A percentile compares a stretch with the other conserved stretches of the same genome.
Conservation (phyloP, 30 jellyfish, hydroid and myxozoan genomes). For the Aurelia aurita region DNA sequence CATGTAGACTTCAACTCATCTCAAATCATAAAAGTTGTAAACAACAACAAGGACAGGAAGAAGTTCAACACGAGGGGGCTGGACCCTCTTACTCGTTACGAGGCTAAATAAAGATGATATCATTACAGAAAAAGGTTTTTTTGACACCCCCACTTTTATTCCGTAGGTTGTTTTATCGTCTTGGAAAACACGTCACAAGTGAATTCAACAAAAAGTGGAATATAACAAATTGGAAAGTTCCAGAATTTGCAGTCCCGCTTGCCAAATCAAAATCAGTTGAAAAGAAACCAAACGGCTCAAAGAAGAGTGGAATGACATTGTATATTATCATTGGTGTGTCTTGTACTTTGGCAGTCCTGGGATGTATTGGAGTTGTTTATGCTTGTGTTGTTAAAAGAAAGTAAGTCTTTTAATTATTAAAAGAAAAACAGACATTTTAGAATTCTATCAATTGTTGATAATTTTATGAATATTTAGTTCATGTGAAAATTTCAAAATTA, state of each 20-base stretch:
- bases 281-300: background rate
- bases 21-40: too few relatives aligned
- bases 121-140: too few relatives aligned
- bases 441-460: too few relatives aligned
- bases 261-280: background rate
- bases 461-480: too few relatives aligned
- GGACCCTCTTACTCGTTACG: too few relatives aligned
- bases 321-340: slow-evolving; percentile 63
- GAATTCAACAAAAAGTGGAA: slow-evolving; percentile 65
- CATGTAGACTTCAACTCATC: too few relatives aligned
- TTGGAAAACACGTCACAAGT: slow-evolving; percentile 19
- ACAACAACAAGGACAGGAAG: too few relatives aligned
- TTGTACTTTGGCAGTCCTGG: slow-evolving; percentile 50
- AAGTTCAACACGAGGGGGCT: too few relatives aligned
- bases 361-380: slow-evolving; percentile 56
- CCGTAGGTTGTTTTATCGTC: slow-evolving; percentile 30
- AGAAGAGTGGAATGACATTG: slow-evolving; percentile 43
- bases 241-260: slow-evolving; percentile 44
- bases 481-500: too few relatives aligned
- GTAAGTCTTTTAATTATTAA: slow-evolving; percentile 2
- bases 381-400: slow-evolving; percentile 63
- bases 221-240: slow-evolving; percentile 68
- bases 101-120: too few relatives aligned
- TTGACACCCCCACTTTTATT: background rate
- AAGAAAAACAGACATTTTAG: too few relatives aligned